Base-by-base conservation (phyloP, 2,113 vertebrate genomes). In the Anolis sagrei region DNA sequence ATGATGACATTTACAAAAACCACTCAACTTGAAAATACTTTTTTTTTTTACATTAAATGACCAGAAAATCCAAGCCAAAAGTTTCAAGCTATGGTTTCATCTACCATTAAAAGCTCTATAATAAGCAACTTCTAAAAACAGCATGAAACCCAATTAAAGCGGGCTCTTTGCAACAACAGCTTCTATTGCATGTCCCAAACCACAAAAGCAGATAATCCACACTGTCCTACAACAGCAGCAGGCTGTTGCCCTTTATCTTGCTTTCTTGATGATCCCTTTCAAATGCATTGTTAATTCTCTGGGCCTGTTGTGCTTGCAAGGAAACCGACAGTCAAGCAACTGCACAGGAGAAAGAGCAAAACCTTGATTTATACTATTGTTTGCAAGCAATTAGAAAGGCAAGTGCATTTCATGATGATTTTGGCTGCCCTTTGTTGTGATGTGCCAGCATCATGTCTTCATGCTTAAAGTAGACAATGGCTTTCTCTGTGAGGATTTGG, bases 111-210 rank as follows among this genome's bases (percentile, higher is more conserved):
- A 95, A 95, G 86, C 74, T 93, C 82, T 90, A 48, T 92, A 95
- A 95, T 87, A 94, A 93, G 83, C 79, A 93, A 92, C 84, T 91
- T 95, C 89, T 88, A 89, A 92, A 95, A 81, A 73, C 87, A 94
- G 91, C 85, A 89, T 88, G 90, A 92, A 95, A 94, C 80, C 79
- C 93, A 95, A 95, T 96, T 95, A 93, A 90, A 95, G 90, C 92
- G 91, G 89, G 88, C 66, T 64, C 87, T 95, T 89, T 91, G 78
- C 77, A 39, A 18, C 87, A 86, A 81, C 89, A 94, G 87, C 91
- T 95, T 95, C 93, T 95, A 92, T 96, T 95, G 93, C 89, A 92
- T 92, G 80, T 92, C 82, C 83, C 90, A 79, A 90, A 91, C 89
- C 78, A 90, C 90, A 92, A 87, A 91, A 86, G 76, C 9, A 93